These are phyloP conservation scores for Ceratoteleas bidentatus DNA, from an alignment of 1,140 invertebrate genomes.

Conservation along the genomic window DNA sequence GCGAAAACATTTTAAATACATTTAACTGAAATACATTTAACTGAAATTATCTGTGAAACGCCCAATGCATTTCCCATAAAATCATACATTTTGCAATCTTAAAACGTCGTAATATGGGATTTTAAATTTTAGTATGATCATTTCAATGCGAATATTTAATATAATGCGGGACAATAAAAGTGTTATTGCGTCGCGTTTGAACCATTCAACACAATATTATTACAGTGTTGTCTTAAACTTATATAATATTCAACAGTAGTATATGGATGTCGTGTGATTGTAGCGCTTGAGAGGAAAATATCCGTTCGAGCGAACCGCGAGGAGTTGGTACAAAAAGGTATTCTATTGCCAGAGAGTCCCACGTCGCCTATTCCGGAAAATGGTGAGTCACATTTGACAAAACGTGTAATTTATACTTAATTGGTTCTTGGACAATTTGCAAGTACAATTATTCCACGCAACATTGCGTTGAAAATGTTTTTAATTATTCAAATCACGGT, in stretches of 20 bases:
- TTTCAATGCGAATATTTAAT: too few relatives aligned
- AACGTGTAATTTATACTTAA: conserved; percentile 41
- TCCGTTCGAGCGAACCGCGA: conserved; percentile 97
- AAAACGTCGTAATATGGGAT: too few relatives aligned
- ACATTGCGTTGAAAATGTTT: not conserved
- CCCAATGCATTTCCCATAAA: too few relatives aligned
- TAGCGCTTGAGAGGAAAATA: conserved; percentile 98
- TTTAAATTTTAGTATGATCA: too few relatives aligned
- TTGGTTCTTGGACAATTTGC: conserved; percentile 19
- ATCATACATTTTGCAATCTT: too few relatives aligned
- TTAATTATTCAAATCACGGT: not conserved
- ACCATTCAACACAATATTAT: conserved; percentile 4
- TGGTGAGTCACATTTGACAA: conserved; percentile 82
- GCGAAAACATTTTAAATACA: too few relatives aligned
- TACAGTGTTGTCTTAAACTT: conserved; percentile 14
- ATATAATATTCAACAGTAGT: conserved; percentile 24
- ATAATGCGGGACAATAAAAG: too few relatives aligned
- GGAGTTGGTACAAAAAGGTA: conserved; percentile 97
- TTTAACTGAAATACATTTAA: too few relatives aligned
- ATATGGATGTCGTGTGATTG: conserved; percentile 63
- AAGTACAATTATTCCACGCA: conserved; percentile 14
- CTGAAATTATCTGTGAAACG: too few relatives aligned
- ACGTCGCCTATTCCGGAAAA: conserved; percentile 90
- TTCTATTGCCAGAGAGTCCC: conserved; percentile 93
- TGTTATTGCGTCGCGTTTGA: not conserved